Conservation (phyloP, 2,797 vertebrate species). For the Streptopelia turtur region DNA sequence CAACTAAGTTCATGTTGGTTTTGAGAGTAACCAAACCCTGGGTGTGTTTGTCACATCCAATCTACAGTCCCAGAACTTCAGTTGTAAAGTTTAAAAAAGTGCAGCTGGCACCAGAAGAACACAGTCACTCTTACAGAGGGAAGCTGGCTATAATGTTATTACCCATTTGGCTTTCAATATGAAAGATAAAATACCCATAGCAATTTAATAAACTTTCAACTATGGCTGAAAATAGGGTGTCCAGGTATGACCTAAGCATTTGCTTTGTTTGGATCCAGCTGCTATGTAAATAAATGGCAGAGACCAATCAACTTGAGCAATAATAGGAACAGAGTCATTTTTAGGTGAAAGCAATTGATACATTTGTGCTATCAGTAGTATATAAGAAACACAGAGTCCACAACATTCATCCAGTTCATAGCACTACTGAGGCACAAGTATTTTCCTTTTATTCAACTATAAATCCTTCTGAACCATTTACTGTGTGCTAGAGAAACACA, state of each 20-base stretch:
- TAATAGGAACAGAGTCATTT: neutral
- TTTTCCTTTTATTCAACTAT: neutral
- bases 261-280: neutral
- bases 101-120: neutral
- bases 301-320: neutral
- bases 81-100: neutral
- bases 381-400: neutral
- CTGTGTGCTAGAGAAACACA: neutral
- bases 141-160: neutral
- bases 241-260: accelerated
- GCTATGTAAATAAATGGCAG: neutral
- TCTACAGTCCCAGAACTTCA: conserved; percentile 78
- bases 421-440: neutral
- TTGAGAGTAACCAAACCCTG: conserved; percentile 81
- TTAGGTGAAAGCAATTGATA: neutral
- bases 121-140: neutral
- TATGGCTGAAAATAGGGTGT: neutral
- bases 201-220: neutral
- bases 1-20: conserved; percentile 79
- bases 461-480: neutral
- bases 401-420: neutral
- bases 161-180: neutral
- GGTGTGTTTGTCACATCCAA: conserved; percentile 82
- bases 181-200: neutral
- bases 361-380: neutral